Conservation (phyloP, 2,888 invertebrate species). For the Allophyes oxyacanthae region DNA sequence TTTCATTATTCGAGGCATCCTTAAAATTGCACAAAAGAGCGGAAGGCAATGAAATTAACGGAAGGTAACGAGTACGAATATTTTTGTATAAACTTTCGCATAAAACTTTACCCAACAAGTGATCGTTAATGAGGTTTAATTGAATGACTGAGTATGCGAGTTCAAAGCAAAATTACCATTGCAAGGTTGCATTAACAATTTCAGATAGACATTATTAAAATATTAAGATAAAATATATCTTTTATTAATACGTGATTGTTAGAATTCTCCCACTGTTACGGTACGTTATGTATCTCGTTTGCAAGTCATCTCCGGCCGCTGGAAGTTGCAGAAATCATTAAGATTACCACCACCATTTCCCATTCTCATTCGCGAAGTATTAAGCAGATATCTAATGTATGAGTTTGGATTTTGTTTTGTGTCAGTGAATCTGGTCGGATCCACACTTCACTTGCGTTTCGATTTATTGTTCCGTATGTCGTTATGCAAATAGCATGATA, state of each 20-base stretch:
- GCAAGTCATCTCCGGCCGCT: slow-evolving; percentile 46
- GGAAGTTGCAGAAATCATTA: slow-evolving; percentile 32
- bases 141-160: slow-evolving; percentile 39
- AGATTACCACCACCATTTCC: slow-evolving; percentile 40
- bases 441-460: background rate
- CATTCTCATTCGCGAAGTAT: slow-evolving; percentile 36
- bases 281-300: slow-evolving; percentile 15
- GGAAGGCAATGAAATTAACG: slow-evolving; percentile 39
- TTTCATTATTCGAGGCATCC: slow-evolving; percentile 41
- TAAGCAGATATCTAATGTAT: slow-evolving; percentile 23
- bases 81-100: slow-evolving; percentile 38
- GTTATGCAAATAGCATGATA: no score
- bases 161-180: slow-evolving; percentile 19
- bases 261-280: slow-evolving; percentile 17
- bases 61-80: slow-evolving; percentile 34
- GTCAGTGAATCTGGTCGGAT: background rate
- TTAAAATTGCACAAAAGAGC: slow-evolving; percentile 49
- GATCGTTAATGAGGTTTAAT: slow-evolving; percentile 48
- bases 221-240: slow-evolving; percentile 7
- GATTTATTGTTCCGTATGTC: no score
- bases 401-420: slow-evolving; percentile 18
- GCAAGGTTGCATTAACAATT: slow-evolving; percentile 31
- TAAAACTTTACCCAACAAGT: slow-evolving; percentile 42
- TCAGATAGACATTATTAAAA: slow-evolving; percentile 2
- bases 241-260: slow-evolving; percentile 10